A percentile compares a stretch with the other conserved stretches of the same genome.
Conservation (phyloP, 2,888 invertebrate genomes). For the Lepidocyrtinus sp. region DNA sequence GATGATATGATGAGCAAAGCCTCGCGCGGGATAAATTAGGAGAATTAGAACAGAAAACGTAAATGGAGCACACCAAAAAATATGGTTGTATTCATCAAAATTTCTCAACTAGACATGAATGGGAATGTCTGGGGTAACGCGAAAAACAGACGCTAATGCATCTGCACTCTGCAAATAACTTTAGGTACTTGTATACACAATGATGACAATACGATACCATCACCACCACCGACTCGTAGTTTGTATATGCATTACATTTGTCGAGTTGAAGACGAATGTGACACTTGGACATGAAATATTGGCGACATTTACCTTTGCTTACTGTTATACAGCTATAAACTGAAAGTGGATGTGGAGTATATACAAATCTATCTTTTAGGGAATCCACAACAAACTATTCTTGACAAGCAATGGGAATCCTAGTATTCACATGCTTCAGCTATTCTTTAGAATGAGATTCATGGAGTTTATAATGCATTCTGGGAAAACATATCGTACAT, state of each 20-base stretch:
- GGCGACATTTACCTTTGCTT: slow-evolving; percentile 44
- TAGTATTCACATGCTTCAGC: background rate
- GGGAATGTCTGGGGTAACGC: too few species aligned
- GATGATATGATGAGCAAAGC: background rate
- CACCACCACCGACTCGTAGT: background rate
- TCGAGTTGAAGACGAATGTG: slow-evolving; percentile 33
- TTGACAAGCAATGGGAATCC: slow-evolving; percentile 6
- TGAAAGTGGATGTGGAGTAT: too few species aligned
- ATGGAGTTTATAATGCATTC: slow-evolving; percentile 14
- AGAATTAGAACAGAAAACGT: too few species aligned
- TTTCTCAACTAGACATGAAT: too few species aligned
- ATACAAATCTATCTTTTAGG: background rate
- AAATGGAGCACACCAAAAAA: too few species aligned
- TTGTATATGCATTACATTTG: slow-evolving; percentile 41
- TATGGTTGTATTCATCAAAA: too few species aligned
- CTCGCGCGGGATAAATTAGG: too few species aligned
- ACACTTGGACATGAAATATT: slow-evolving; percentile 58
- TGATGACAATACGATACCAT: background rate
- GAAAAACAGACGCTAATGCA: too few species aligned
- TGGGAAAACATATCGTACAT: background rate
- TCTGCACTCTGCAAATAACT: too few species aligned
- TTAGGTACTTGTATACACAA: background rate
- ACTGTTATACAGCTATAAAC: background rate
- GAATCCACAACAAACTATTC: background rate
- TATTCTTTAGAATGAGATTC: slow-evolving; percentile 6